Base-by-base conservation (phyloP, 1,140 invertebrate species). In the Pogonomyrmex barbatus region DNA sequence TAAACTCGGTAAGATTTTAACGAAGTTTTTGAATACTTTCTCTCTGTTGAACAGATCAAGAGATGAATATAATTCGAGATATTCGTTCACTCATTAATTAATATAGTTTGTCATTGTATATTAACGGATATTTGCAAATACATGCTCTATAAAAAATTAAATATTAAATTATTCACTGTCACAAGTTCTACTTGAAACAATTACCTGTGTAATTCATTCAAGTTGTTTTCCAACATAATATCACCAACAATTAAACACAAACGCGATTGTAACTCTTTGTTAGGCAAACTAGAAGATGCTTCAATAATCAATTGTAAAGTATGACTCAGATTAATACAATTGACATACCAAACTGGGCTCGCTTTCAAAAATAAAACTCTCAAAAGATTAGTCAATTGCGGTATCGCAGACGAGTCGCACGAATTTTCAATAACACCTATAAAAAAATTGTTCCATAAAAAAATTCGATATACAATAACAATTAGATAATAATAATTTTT, bases 361-460 rank as follows among this genome's bases (percentile, higher is more conserved):
- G 94, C 94, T 78, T 94, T 90, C 4, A 96, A 65, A 60, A 96
- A 93, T 36, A 96, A 79, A 9, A 93, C 89, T 68, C 91, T 93
- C 6, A 96, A 33, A 6, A 95, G 86, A 50, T 92, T 93, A 3
- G 91, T 93, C 24, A 96, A 79, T 86, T 91, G 63, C 71, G 89
- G 42, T 76, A 93, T 63, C 39, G 89, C 87, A 17, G 17, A 36
- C 39, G 54, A 70, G 56, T 94, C 77, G 0, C 87, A 89, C 92
- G 91, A 94, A 58, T 88, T 88, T 68, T 91, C 83, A 8, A 95
- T 67, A 91, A 83, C 91, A 50, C 89, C 93, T 94, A 75, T 54
- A 82, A 88, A 68, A 82, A 85, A 89, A 42, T 68, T 65, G 68
- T 62, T 58, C 71, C 60, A 30, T 65, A 65, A 33, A 47, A 78